Percentiles rank a stretch among this genome's conserved stretches.
These are phyloP conservation scores for Onychomys leucogaster DNA, from an alignment of 2,797 vertebrate genomes.

Conservation along the genomic window DNA sequence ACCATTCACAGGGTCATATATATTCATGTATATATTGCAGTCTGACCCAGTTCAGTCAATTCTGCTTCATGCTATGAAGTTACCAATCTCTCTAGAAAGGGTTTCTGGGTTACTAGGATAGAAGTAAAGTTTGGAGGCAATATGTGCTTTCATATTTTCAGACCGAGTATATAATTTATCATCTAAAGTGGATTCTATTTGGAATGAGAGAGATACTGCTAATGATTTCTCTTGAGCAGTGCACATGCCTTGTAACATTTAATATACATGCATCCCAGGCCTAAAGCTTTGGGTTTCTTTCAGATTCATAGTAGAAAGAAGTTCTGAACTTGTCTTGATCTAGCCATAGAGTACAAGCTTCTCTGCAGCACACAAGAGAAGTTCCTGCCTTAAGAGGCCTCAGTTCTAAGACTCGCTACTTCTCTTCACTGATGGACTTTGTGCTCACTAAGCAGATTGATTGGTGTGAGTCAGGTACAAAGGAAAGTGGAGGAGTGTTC, in stretches of 20 bases:
- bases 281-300: neutral
- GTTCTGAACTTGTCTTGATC: neutral
- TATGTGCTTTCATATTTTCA: neutral
- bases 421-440: neutral
- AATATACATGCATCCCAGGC: neutral
- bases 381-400: neutral
- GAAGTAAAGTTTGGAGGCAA: neutral
- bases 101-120: neutral
- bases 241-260: neutral
- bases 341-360: neutral
- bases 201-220: neutral
- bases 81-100: neutral
- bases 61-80: neutral
- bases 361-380: neutral
- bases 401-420: neutral
- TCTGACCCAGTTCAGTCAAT: neutral
- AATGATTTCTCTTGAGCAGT: neutral
- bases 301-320: neutral
- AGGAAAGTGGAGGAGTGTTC: neutral
- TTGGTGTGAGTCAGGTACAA: neutral
- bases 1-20: neutral
- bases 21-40: too few relatives aligned
- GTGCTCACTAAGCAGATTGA: neutral
- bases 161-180: neutral
- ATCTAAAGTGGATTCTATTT: neutral